Conservation (phyloP, 2,113 vertebrate species). For the Psophia crepitans region DNA sequence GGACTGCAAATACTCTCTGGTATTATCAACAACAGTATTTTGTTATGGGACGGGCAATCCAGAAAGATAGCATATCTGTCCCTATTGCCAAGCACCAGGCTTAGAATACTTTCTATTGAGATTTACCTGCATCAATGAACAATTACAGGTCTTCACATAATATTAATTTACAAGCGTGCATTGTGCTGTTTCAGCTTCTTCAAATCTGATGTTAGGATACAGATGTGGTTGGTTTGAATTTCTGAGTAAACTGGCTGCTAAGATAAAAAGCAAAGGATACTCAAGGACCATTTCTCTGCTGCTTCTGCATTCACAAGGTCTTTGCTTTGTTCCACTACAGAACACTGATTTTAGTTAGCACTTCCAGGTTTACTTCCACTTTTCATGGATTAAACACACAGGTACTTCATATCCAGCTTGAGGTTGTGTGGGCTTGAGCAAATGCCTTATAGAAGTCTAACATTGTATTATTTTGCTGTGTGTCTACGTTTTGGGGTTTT, state of each 20-base stretch:
- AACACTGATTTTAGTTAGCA: neutral
- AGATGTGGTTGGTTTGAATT: neutral
- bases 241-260: neutral
- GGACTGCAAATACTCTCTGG: neutral
- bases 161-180: neutral
- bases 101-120: neutral
- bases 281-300: neutral
- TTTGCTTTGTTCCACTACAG: neutral
- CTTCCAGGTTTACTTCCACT: neutral
- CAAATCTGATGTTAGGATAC: neutral
- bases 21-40: neutral
- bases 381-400: neutral
- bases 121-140: neutral
- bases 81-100: neutral
- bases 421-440: neutral
- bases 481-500: neutral
- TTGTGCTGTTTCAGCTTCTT: neutral
- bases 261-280: neutral
- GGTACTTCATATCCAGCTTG: neutral
- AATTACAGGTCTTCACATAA: neutral
- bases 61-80: neutral
- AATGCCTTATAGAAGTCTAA: neutral
- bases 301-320: neutral
- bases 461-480: neutral
- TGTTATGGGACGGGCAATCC: neutral